Base-by-base conservation (phyloP, 2,888 invertebrate genomes). In the Drosophila kuntzei region DNA sequence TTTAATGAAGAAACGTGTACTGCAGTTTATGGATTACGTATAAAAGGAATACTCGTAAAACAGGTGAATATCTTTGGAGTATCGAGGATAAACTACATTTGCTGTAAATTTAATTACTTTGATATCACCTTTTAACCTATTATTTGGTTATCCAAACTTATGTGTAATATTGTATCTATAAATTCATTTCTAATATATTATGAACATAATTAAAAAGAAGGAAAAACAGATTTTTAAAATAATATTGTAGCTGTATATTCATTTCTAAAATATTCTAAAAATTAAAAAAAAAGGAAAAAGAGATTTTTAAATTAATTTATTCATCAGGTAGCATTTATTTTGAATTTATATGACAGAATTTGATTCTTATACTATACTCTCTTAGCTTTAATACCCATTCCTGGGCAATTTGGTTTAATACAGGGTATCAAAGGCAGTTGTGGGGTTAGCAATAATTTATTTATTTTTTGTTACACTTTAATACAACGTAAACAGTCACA, bases 1-100 rank as follows among this genome's bases (percentile, higher is more conserved):
- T 64, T 83, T 86, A 83, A 81, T 83, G 78, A 83, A 70, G 84
- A 86, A 82, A 80, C 80, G 87, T 80, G 83, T 79, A 73, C 65
- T 73, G 67, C 80, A 66, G 62, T 74, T 80, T 67, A 67, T 74
- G 66, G 57, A 49, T 67, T 51, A 49, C 61, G 18, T 39, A 61
- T 43, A 68, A 53, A 68, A 57, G 32, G 50, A 57, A 61, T 20
- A 16, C 16, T 16, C 16, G 6, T 22, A 41, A 12, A 37, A 36
- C 18, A 47, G 11, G 1, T 32, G 27, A 27, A 57, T 32, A 54
- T 66, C 41, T 43, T 27, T 51, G 7, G 11, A 22, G 22, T 34
- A 44, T 14, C 36, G 44, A 50, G 29, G 11, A 14, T 14, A 8
- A 14, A 14, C 22, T 54, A 41, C 34, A 7, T 36, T 69, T 14